phyloP scores from a whole-genome alignment of 2,888 invertebrate genomes.

The Geophilus truncorum region DNA sequence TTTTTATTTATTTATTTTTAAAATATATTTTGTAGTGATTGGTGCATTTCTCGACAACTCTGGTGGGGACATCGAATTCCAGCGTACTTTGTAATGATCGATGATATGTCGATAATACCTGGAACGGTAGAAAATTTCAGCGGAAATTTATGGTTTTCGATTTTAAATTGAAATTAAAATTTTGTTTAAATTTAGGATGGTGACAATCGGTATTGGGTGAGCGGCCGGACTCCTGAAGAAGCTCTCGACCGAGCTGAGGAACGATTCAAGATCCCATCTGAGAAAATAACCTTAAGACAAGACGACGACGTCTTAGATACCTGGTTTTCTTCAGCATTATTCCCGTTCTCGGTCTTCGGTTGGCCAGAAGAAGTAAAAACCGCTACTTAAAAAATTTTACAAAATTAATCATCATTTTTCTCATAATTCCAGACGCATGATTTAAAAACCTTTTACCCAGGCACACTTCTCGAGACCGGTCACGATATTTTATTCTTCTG shows the following conservation, averaged over 20 bases:
- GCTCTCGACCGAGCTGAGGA: constrained; percentile 72
- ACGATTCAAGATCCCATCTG: constrained; percentile 56
- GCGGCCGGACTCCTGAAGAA: constrained; percentile 61
- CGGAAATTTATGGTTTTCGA: neutral
- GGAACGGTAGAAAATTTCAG: constrained; percentile 46
- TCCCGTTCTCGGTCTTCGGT: constrained; percentile 93
- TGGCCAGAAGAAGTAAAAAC: constrained; percentile 71
- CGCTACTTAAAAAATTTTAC: neutral
- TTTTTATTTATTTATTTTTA: too few relatives aligned
- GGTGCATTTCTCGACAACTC: constrained; percentile 95
- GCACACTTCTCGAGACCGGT: constrained; percentile 87
- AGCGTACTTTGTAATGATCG: constrained; percentile 70
- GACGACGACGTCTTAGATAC: constrained; percentile 98
- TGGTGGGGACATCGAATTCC: constrained; percentile 99
- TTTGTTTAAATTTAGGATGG: constrained; percentile 37
- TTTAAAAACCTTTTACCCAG: constrained; percentile 81
- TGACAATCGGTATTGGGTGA: constrained; percentile 59
- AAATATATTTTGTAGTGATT: too few relatives aligned
- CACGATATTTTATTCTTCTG: constrained; percentile 98
- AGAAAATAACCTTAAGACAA: constrained; percentile 58
- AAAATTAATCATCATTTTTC: constrained; percentile 38
- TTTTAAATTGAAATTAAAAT: neutral
- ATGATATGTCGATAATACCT: constrained; percentile 48
- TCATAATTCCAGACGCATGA: constrained; percentile 54
- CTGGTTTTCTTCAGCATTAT: constrained; percentile 96